Percentiles rank a stretch among this genome's conserved stretches.
phyloP scores from a whole-genome alignment of 2,888 invertebrate genomes.

The Synanthedon formicaeformis region DNA sequence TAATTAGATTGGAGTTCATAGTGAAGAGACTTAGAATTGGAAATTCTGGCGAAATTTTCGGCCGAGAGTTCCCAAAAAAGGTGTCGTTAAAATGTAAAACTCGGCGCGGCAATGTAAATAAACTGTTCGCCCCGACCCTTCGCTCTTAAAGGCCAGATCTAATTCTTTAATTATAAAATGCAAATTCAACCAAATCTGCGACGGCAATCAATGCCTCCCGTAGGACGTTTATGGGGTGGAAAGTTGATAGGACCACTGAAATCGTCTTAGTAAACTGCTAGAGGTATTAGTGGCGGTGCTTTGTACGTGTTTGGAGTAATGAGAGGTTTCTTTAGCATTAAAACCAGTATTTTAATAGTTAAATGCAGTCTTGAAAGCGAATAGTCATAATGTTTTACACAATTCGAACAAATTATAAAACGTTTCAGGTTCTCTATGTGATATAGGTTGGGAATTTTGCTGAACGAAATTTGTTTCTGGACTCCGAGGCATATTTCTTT shows the following conservation, averaged over 20 bases:
- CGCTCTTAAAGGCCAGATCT: conserved; percentile 19
- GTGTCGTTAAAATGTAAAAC: conserved; percentile 47
- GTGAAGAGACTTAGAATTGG: not conserved
- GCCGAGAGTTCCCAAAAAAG: not conserved
- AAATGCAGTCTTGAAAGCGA: not conserved
- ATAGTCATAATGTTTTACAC: too few relatives aligned
- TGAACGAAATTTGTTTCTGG: too few relatives aligned
- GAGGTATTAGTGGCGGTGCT: conserved; percentile 8
- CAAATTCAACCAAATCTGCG: conserved; percentile 42
- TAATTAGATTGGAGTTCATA: not conserved
- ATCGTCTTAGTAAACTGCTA: conserved; percentile 21
- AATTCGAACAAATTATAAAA: too few relatives aligned
- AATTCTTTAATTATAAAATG: conserved; percentile 69
- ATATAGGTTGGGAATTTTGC: too few relatives aligned
- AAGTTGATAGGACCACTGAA: conserved; percentile 48
- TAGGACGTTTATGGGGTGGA: conserved; percentile 56
- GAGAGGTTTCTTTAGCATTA: not conserved
- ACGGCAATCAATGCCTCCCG: conserved; percentile 47
- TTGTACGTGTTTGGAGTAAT: not conserved
- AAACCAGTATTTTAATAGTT: not conserved
- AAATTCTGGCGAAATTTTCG: not conserved
- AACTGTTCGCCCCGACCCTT: conserved; percentile 11
- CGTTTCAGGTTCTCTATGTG: too few relatives aligned
- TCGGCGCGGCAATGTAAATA: conserved; percentile 37
- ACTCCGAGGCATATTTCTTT: too few relatives aligned